These are phyloP conservation scores for Perccottus glenii DNA, from an alignment of 2,113 vertebrate species.

Conservation along the genomic window DNA sequence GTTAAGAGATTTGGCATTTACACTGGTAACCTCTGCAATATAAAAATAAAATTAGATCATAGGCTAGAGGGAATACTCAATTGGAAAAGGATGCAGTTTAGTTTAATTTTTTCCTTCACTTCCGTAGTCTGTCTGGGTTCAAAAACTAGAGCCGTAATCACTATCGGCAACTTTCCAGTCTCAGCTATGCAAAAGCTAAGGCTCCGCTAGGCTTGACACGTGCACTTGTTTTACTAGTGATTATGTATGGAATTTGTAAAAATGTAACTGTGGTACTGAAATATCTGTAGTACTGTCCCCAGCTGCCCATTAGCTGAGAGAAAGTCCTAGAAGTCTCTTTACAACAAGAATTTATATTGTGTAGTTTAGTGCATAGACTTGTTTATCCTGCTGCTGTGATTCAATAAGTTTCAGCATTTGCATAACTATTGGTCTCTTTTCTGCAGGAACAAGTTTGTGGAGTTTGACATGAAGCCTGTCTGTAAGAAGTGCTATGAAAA, in stretches of 20 bases:
- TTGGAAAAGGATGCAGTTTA: slow-evolving; percentile 14
- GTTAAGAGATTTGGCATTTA: slow-evolving; percentile 23
- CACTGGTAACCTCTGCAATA: slow-evolving; percentile 23
- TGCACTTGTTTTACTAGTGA: slow-evolving; percentile 8
- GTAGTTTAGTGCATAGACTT: too few relatives aligned
- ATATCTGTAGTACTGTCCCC: not conserved
- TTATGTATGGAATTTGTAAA: slow-evolving; percentile 11
- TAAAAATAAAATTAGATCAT: slow-evolving; percentile 51
- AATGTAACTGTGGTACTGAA: too few relatives aligned
- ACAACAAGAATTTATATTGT: not conserved
- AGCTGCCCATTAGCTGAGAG: not conserved
- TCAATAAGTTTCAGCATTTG: not conserved
- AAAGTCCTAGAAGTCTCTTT: not conserved
- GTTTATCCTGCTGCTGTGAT: too few relatives aligned
- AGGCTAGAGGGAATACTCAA: slow-evolving; percentile 40
- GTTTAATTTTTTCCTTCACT: not conserved
- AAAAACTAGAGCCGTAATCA: slow-evolving; percentile 51
- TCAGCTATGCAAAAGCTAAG: slow-evolving; percentile 25
- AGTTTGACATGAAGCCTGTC: slow-evolving; percentile 99
- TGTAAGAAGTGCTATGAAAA: slow-evolving; percentile 99
- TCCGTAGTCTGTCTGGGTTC: slow-evolving; percentile 40
- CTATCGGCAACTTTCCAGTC: slow-evolving; percentile 51
- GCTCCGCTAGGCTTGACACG: slow-evolving; percentile 30
- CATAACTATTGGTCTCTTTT: not conserved
- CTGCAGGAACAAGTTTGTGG: slow-evolving; percentile 98